A percentile compares a stretch with the other conserved stretches of the same genome.
phyloP scores from a whole-genome alignment of 2,113 vertebrate species.

The Scortum barcoo region DNA sequence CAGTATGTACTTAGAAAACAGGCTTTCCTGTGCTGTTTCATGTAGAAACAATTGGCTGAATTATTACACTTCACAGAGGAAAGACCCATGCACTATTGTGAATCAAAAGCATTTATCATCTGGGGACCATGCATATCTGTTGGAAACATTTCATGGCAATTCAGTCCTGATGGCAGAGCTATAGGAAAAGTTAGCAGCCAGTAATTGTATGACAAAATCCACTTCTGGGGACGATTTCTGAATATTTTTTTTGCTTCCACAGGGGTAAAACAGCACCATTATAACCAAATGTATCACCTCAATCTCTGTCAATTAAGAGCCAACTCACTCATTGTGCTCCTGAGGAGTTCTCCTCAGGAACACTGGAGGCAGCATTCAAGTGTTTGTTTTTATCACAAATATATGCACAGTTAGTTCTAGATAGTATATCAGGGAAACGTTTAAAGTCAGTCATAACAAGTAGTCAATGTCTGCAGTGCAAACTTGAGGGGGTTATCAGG shows the following conservation, averaged over 20 bases:
- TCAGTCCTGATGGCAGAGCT: too few species aligned
- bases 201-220: not conserved
- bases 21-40: not conserved
- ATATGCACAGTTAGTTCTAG: not conserved
- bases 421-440: not conserved
- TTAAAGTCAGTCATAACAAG: not conserved
- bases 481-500: not conserved
- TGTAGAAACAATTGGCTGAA: not conserved
- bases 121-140: not conserved
- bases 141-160: not conserved
- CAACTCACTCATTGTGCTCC: not conserved
- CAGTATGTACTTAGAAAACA: not conserved
- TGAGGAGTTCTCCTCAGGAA: not conserved
- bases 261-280: not conserved
- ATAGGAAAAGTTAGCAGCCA: not conserved
- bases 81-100: not conserved
- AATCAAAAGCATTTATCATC: not conserved
- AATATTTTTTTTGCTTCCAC: too few species aligned
- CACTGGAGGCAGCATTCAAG: not conserved
- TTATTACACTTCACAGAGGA: not conserved
- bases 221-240: not conserved
- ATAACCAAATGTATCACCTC: not conserved
- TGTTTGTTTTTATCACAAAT: not conserved
- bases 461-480: not conserved
- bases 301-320: not conserved